A percentile compares a stretch with the other conserved stretches of the same genome.
Conservation (phyloP, 2,113 vertebrate species). For the Tenebrosternarchus preto region DNA sequence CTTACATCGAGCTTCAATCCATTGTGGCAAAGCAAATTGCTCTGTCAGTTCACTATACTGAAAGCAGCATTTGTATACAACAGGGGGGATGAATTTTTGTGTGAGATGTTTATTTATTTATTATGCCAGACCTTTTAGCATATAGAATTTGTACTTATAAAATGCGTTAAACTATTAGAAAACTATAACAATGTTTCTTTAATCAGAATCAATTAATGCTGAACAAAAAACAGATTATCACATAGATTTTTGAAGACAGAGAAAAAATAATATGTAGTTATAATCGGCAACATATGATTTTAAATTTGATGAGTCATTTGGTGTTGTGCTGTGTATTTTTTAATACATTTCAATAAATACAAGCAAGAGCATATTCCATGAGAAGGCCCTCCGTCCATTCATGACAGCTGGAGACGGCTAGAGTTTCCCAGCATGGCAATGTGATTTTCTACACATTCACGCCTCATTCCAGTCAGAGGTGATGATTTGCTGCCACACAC, state of each 20-base stretch:
- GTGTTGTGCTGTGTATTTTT: not conserved
- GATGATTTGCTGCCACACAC: slow-evolving; percentile 37
- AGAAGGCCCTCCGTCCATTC: not conserved
- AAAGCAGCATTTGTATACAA: not conserved
- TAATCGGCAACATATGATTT: not conserved
- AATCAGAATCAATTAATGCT: not conserved
- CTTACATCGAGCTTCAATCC: slow-evolving; percentile 20
- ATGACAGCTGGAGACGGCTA: not conserved
- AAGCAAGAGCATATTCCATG: not conserved
- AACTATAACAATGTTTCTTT: not conserved
- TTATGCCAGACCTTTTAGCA: not conserved
- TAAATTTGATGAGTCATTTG: slow-evolving; percentile 1
- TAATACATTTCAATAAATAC: not conserved
- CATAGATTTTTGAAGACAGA: not conserved
- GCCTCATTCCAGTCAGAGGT: not conserved
- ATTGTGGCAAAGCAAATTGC: slow-evolving; percentile 18
- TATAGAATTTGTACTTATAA: not conserved
- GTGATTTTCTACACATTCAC: not conserved
- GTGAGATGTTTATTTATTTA: not conserved
- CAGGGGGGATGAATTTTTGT: not conserved
- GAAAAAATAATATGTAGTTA: too few relatives aligned
- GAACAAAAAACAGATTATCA: not conserved
- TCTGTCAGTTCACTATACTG: not conserved
- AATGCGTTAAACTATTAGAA: not conserved
- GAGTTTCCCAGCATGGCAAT: slow-evolving; percentile 8